Percentiles rank a stretch among this genome's conserved stretches.
Evolutionary conservation across 2,113 vertebrate species (phyloP).

Genomic region (Geococcyx californianus): DNA sequence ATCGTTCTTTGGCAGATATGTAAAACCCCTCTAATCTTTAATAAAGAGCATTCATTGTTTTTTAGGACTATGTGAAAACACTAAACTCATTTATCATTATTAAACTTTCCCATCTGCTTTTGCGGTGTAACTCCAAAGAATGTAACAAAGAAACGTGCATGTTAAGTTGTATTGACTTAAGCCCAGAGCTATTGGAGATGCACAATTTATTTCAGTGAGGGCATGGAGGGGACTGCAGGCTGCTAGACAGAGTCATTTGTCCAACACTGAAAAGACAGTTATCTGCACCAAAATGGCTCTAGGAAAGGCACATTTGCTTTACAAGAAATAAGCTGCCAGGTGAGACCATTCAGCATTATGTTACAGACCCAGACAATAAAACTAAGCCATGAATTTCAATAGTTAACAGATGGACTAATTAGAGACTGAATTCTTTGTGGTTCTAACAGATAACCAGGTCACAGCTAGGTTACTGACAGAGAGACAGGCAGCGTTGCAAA

Average conservation of each 20-base stretch:
- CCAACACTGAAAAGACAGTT: slow-evolving; percentile 48
- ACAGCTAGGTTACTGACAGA: slow-evolving; percentile 50
- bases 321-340: slow-evolving; percentile 61
- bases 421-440: slow-evolving; percentile 54
- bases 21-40: slow-evolving; percentile 46
- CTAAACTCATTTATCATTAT: slow-evolving; percentile 56
- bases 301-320: slow-evolving; percentile 49
- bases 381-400: slow-evolving; percentile 61
- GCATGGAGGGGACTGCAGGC: slow-evolving; percentile 53
- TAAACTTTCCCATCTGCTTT: slow-evolving; percentile 53
- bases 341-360: slow-evolving; percentile 59
- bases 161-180: slow-evolving; percentile 61
- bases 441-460: slow-evolving; percentile 66
- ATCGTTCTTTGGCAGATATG: slow-evolving; percentile 10
- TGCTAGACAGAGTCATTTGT: slow-evolving; percentile 57
- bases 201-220: slow-evolving; percentile 51
- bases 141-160: slow-evolving; percentile 50
- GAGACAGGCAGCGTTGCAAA: slow-evolving; percentile 9
- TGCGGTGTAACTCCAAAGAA: slow-evolving; percentile 4
- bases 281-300: slow-evolving; percentile 62
- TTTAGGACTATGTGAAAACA: slow-evolving; percentile 23
- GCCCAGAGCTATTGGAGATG: slow-evolving; percentile 51
- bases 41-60: slow-evolving; percentile 38
- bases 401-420: slow-evolving; percentile 72
- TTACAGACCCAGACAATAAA: slow-evolving; percentile 53